Evolutionary conservation across 2,113 vertebrate species (phyloP).

Genomic region (Sylvia atricapilla): DNA sequence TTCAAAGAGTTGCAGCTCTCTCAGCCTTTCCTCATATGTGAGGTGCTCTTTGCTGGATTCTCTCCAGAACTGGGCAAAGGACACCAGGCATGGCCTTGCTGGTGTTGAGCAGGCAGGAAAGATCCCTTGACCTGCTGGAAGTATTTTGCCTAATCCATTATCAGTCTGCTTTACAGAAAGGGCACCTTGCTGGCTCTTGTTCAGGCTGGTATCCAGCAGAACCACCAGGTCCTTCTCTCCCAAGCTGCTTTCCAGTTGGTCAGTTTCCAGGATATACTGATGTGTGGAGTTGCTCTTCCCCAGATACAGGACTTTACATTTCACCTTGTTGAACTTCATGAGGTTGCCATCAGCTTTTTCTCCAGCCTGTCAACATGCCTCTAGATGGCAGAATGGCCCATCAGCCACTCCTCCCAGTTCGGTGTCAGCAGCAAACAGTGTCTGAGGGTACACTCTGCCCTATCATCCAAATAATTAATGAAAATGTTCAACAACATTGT

Average conservation of each 20-base stretch:
- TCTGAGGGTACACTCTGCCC: neutral
- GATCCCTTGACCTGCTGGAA: neutral
- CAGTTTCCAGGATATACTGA: no score
- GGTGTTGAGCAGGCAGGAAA: neutral
- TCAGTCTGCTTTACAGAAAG: neutral
- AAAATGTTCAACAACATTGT: neutral
- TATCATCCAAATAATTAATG: neutral
- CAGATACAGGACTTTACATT: neutral
- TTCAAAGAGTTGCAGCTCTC: neutral
- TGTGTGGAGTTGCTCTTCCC: neutral
- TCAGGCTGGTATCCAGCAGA: neutral
- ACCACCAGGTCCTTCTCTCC: neutral
- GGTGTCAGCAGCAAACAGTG: neutral
- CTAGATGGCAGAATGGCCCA: neutral
- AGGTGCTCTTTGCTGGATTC: neutral
- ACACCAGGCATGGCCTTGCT: neutral
- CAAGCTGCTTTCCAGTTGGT: neutral
- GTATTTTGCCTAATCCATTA: neutral
- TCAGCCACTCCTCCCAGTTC: neutral
- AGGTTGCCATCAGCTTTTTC: neutral
- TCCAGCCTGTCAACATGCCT: neutral
- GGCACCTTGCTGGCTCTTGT: fast-evolving
- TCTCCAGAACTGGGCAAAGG: neutral
- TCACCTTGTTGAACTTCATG: neutral
- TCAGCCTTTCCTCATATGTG: neutral